Evolutionary conservation across 1,140 invertebrate genomes (phyloP).

Genomic region (Drosophila ohnishii): DNA sequence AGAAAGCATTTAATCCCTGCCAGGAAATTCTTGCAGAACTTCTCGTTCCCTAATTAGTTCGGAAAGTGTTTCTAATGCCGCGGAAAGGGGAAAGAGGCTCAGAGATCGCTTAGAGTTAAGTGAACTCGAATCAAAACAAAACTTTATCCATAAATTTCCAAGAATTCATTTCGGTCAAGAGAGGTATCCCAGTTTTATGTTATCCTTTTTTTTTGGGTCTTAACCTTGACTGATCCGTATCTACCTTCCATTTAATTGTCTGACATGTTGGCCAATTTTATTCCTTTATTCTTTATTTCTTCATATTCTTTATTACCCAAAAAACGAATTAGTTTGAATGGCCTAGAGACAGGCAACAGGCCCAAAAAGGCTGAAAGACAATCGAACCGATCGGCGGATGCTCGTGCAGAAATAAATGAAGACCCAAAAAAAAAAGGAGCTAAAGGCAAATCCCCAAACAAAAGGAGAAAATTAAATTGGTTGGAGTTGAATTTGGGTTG

Average conservation of each 20-base stretch:
- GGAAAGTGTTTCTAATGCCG: conserved; percentile 69
- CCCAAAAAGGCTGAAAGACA: conserved; percentile 17
- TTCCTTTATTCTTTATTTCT: conserved; percentile 12
- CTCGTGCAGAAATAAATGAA: conserved; percentile 43
- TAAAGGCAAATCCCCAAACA: conserved; percentile 29
- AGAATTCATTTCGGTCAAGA: conserved; percentile 37
- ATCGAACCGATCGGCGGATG: conserved; percentile 9
- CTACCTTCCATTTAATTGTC: conserved; percentile 48
- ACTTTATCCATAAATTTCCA: conserved; percentile 65
- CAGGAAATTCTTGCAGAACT: conserved; percentile 31
- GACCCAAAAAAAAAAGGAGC: conserved; percentile 36
- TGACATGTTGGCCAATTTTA: conserved; percentile 48
- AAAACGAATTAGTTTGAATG: conserved; percentile 62
- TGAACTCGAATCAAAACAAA: conserved; percentile 66
- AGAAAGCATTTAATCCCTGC: conserved; percentile 67
- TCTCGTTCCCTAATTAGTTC: conserved; percentile 65
- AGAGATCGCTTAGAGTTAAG: conserved; percentile 42
- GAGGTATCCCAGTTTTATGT: conserved; percentile 15
- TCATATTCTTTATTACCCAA: conserved; percentile 14
- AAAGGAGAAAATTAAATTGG: conserved; percentile 12
- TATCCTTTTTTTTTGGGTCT: conserved; percentile 13
- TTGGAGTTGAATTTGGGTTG: conserved; percentile 11
- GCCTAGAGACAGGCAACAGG: conserved; percentile 27
- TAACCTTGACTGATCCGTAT: conserved; percentile 58
- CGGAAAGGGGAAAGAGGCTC: neutral